Base-by-base conservation (phyloP, 2,888 invertebrate genomes). In the Periphyllus acericola region DNA sequence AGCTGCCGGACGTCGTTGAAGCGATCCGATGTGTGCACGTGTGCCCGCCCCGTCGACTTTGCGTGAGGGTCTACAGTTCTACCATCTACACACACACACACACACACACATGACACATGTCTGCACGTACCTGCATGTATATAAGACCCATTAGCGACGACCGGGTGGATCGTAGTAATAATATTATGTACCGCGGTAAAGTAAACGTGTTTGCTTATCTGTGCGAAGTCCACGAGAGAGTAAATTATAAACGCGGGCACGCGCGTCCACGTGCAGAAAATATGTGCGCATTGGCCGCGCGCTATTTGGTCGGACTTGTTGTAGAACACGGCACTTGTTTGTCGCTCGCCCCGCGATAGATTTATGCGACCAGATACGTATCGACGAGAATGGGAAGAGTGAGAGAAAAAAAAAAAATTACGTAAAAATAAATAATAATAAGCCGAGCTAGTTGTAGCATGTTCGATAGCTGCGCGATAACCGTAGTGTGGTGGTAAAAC, bases 151-250 rank as follows among this genome's bases (percentile, higher is more conserved):
- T 75, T 75, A 75, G 75, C 75, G n/a, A n/a, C 2, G 36, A 40
- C 75, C 75, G 36, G 34, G 40, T n/a, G 40, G 76, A 46, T 34
- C 25, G 74, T 32, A 40, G 74, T 32, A 40, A 68, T 68, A n/a
- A 74, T 74, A 36, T 52, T 29, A 14, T 78, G 29, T 29, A 55
- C 29, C 29, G 29, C n/a, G 52, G 8, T 46, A 29, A 25, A 17
- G 25, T 74, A 83, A 83, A 83, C 83, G 32, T 36, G 83, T 83
- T 83, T 83, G 83, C 36, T 83, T 83, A 83, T 83, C 83, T 83
- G 8, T 25, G 52, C 9, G 80, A 29, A 21, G 40, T 74, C 29
- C 52, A 5, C 19, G 17, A 14, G 29, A 40, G 80, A 80, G 60
- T 80, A 80, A 66, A 71, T 80, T 72, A 34, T 66, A 25, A 60